Evolutionary conservation across 1,140 invertebrate species (phyloP), one percentile per base, ranked within the genome.

Genomic region (Coptotermes formosanus): DNA sequence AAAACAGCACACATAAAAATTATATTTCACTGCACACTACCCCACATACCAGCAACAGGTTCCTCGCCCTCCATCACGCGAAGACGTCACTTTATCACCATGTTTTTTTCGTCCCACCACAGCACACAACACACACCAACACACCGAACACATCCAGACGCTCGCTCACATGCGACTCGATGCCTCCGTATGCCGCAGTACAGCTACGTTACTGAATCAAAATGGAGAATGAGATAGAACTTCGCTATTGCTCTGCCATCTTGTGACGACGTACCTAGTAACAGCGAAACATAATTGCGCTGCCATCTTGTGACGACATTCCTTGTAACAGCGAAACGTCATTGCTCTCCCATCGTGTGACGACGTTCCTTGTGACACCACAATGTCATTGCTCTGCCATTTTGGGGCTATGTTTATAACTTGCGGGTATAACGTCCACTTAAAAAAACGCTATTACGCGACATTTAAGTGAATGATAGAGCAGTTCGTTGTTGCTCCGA

Each of bases 21-120:
- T 75, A 75, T 30, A 30, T 75, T 55, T 75, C 64, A 75, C 64
- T 75, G 25, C 64, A 75, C 64, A 75, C 64, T 75, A 75, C 0
- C n/a, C 25, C 64, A 75, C 64, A 30, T 16, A 30, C 45, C 48
- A 85, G 85, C 85, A 85, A 85, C 85, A 85, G 85, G 85, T 85
- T 59, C 85, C 32, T 59, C 32, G 23, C 9, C 59, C 85, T 85
- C 75, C 85, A 85, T 82, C 64, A 52, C 48, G 30, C 19, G 25
- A 19, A 30, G 11, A 82, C 64, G 48, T 21, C 44, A 30, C 82
- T 75, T 45, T 43, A 82, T 82, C 44, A n/a, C 19, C 69, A 81
- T 11, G 25, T 45, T 75, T 45, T 82, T 45, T 82, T 81, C 85
- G 25, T 82, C 44, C 32, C 43, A 75, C 38, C 64, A 85, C 75